Conservation (phyloP, 2,888 invertebrate genomes). For the Allygus modestus region DNA sequence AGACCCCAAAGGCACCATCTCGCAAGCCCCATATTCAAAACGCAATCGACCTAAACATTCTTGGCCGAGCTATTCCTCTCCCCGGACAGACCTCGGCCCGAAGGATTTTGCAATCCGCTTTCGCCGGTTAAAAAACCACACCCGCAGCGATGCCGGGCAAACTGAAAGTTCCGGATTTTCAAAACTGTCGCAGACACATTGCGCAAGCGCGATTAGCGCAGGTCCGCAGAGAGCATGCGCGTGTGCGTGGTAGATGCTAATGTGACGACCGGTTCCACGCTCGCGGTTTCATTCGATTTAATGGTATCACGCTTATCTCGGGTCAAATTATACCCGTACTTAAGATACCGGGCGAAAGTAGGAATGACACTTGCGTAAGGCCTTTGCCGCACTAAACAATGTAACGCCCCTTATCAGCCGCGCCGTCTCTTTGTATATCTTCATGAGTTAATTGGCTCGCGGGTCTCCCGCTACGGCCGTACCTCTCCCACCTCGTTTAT, state of each 20-base stretch:
- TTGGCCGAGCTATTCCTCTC: no score
- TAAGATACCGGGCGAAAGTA: slow-evolving; percentile 39
- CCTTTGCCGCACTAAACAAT: slow-evolving; percentile 27
- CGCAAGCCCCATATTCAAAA: no score
- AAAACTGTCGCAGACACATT: slow-evolving; percentile 16
- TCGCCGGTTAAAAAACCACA: slow-evolving; percentile 33
- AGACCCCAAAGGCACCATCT: no score
- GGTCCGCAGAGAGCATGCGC: background rate
- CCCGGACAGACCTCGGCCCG: background rate
- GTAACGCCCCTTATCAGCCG: slow-evolving; percentile 5
- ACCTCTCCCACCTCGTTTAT: background rate
- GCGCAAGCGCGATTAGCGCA: slow-evolving; percentile 8
- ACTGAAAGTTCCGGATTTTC: slow-evolving; percentile 15
- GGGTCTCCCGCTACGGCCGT: background rate
- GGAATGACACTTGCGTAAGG: slow-evolving; percentile 20
- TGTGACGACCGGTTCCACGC: slow-evolving; percentile 24
- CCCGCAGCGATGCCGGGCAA: background rate
- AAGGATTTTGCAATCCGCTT: slow-evolving; percentile 15
- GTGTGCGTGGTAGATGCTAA: slow-evolving; percentile 16
- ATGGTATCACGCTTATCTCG: slow-evolving; percentile 47
- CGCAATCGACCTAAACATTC: no score
- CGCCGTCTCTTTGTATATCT: slow-evolving; percentile 5
- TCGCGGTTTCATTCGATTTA: slow-evolving; percentile 46
- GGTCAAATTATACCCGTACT: slow-evolving; percentile 38
- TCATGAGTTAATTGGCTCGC: slow-evolving; percentile 7